phyloP scores from a whole-genome alignment of 2,113 vertebrate genomes.

The Dromiciops gliroides region DNA sequence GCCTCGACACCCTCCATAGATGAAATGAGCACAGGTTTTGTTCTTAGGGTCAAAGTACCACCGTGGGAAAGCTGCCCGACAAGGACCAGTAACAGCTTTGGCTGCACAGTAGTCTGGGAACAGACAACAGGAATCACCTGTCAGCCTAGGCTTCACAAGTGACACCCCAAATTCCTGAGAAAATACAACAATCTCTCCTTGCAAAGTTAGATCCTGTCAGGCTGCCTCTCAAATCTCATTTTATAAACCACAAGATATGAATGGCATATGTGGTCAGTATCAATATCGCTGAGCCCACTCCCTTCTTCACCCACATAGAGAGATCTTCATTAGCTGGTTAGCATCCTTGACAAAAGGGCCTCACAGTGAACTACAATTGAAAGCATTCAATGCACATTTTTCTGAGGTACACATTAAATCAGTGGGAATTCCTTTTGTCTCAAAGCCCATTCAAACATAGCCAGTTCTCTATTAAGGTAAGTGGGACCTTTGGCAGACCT shows the following conservation, averaged over 20 bases:
- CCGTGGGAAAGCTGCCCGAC: slow-evolving; percentile 82
- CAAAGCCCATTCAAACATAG: not conserved
- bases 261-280: not conserved
- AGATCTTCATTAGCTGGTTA: not conserved
- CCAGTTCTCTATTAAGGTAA: not conserved
- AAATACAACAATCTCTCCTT: not conserved
- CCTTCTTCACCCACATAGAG: not conserved
- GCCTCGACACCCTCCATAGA: slow-evolving; percentile 88
- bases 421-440: not conserved
- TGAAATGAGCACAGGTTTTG: slow-evolving; percentile 82
- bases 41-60: slow-evolving; percentile 83
- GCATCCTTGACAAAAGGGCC: not conserved
- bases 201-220: not conserved
- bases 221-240: not conserved
- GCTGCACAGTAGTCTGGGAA: slow-evolving; percentile 77
- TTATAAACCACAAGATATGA: not conserved
- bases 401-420: not conserved
- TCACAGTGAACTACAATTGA: too few relatives aligned
- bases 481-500: not conserved
- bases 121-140: not conserved
- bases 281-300: not conserved
- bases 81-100: slow-evolving; percentile 76
- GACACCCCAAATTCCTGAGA: not conserved
- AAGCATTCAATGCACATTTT: not conserved
- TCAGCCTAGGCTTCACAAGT: not conserved